Evolutionary conservation across 2,888 invertebrate species (phyloP).

Genomic region (Zygothrica quintamaculata): DNA sequence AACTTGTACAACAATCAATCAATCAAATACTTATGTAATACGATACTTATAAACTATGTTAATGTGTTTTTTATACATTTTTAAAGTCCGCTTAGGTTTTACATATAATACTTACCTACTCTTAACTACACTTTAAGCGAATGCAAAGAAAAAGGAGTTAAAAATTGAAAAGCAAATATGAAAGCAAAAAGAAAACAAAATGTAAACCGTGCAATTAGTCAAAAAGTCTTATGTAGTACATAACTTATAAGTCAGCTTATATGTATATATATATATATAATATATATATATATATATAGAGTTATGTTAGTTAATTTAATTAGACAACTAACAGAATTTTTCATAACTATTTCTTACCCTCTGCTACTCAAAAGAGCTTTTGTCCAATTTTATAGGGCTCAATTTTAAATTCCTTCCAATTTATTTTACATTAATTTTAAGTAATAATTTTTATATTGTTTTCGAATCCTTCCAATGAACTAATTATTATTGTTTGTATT

Average conservation of each 20-base stretch:
- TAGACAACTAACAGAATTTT: too few species aligned
- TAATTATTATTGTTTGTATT: not conserved
- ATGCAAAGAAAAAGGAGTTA: too few species aligned
- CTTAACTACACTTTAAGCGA: not conserved
- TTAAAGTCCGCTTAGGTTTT: constrained; percentile 52
- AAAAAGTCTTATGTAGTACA: constrained; percentile 70
- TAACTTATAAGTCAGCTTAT: constrained; percentile 53
- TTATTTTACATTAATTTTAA: constrained; percentile 8
- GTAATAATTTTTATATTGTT: not conserved
- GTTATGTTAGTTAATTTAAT: constrained; percentile 50
- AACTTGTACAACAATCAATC: constrained; percentile 57
- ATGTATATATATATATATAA: too few species aligned
- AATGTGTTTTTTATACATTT: constrained; percentile 62
- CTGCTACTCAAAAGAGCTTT: constrained; percentile 1
- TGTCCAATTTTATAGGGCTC: constrained; percentile 12
- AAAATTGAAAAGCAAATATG: constrained; percentile 1
- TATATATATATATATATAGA: constrained; percentile 54
- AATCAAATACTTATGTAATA: constrained; percentile 55
- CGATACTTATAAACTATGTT: constrained; percentile 44
- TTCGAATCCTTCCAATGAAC: constrained; percentile 21
- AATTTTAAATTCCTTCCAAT: constrained; percentile 15
- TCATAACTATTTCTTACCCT: too few species aligned
- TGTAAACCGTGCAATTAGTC: constrained; percentile 75
- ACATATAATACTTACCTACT: constrained; percentile 13
- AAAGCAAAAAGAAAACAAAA: constrained; percentile 34